Evolutionary conservation across 2,888 invertebrate genomes (phyloP), one percentile per base, ranked within the genome.

Genomic region (Lobophora halterata): DNA sequence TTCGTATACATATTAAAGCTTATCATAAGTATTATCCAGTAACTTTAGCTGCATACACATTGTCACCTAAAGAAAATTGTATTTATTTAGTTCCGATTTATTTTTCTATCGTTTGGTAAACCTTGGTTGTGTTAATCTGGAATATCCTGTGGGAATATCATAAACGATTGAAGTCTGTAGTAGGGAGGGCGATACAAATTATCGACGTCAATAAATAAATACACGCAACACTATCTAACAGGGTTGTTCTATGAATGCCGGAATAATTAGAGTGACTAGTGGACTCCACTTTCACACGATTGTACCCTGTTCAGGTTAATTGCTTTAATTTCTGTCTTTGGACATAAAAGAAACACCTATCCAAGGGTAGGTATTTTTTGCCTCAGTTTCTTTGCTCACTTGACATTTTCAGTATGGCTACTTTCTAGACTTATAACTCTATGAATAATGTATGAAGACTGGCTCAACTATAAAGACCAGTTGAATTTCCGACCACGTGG

Each of bases 221-320:
- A 12, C 49, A 40, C 32, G 23, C 71, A 63, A 49, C 65, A 60
- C 45, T 69, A 65, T 66, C 65, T 67, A 68, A 69, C 56, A 52
- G 60, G 55, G 35, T 54, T 67, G 65, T 69, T 65, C 71, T 74
- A 78, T 80, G 79, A 79, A 81, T 79, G 69, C 61, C 59, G 50
- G 70, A 68, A 64, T 74, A 77, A 78, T 79, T 75, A 72, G 80
- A 81, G 80, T 73, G 70, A 68, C 55, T 66, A 63, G 61, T 66
- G 70, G 71, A 70, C 71, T 62, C 55, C 46, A 80, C 80, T 81
- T 85, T 85, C 85, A 83, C 86, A 86, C 85, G 51, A 44, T 56
- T 51, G 23, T 28, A 41, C 64, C 65, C 62, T 63, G 61, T 65
- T 61, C 60, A 66, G 55, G 55, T 55, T 53, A 59, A 57, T 58